Evolutionary conservation across 2,888 invertebrate species (phyloP), one percentile per base, ranked within the genome.

Genomic region (Apodemia hepburni): DNA sequence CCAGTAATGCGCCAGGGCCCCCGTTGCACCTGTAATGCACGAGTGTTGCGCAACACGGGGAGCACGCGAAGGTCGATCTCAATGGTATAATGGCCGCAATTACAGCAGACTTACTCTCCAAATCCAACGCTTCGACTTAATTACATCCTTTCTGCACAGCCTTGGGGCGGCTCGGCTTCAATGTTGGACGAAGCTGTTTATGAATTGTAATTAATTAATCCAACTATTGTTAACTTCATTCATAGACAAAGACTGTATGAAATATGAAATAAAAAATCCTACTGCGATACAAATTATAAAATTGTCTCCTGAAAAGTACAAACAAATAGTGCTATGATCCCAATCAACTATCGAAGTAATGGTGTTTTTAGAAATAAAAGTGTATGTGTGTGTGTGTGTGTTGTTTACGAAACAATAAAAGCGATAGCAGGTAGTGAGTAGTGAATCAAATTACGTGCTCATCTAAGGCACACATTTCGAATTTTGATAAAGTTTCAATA

Each of bases 1-100:
- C n/a, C n/a, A n/a, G n/a, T n/a, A n/a, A n/a, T n/a, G n/a, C n/a
- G n/a, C n/a, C n/a, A n/a, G n/a, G 12, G 38, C 38, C 38, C 38
- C 38, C 38, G 38, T 11, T 15, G 58, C 66, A 59, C 54, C 66
- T 62, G 66, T 61, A 68, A 49, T 61, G 63, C 62, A 62, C 65
- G 61, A 65, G 57, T 64, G 59, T 69, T 71, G 68, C 69, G 71
- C 67, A 74, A 71, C 51, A 62, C 49, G 62, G 66, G 68, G 69
- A 64, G 64, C 73, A 74, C 74, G 73, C 73, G 74, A 74, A 74
- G 74, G 74, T 68, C 72, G 71, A 64, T 65, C 68, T 63, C 68
- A 67, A 69, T 68, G 67, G 65, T 66, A 65, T 71, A 71, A 72
- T 71, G 65, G 61, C 51, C 49, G 63, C 66, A 63, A 70, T 72